Base-by-base conservation (phyloP, 1,140 invertebrate species). In the Melipona quadrifasciata region DNA sequence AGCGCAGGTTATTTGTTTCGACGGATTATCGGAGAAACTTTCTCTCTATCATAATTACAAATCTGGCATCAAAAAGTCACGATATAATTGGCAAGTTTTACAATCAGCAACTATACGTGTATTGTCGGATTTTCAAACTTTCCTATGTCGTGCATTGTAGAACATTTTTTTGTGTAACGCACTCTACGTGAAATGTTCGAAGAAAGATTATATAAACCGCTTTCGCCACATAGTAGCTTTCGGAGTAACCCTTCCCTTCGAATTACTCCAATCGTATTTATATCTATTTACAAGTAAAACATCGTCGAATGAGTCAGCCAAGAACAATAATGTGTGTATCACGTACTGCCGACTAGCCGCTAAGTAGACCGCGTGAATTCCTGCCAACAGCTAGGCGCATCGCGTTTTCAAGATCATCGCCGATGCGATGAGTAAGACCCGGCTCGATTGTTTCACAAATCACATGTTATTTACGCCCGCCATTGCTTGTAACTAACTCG, bases 371-470 rank as follows among this genome's bases (percentile, higher is more conserved):
- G 24, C 34, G 31, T 24, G 17, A 61, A 47, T 64, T n/a, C 74
- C 4, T 19, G 34, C 10, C 8, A n/a, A 47, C 24, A 27, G 31
- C 8, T 39, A 27, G 4, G 17, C 19, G 16, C 27, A 17, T 53
- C 47, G 21, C 17, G 8, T 24, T 79, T 64, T 71, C 82, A 84
- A 83, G 82, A 84, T 79, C 82, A 51, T 31, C 74, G 17, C 3
- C 8, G 39, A 14, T 16, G 16, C n/a, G 31, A 78, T 64, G 75
- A 79, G 47, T 71, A 79, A 84, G 39, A 5, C 39, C 0, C 21
- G 0, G 27, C 47, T 64, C 76, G 67, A 72, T 79, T 72, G 82
- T 79, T 61, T 14, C 12, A 21, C 24, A 47, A 79, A 64, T 79
- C 82, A 84, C 19, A n/a, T 1, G n/a, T 4, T 61, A n/a, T 61